phyloP scores from a whole-genome alignment of 2,113 vertebrate species.

The Regulus satrapa region DNA sequence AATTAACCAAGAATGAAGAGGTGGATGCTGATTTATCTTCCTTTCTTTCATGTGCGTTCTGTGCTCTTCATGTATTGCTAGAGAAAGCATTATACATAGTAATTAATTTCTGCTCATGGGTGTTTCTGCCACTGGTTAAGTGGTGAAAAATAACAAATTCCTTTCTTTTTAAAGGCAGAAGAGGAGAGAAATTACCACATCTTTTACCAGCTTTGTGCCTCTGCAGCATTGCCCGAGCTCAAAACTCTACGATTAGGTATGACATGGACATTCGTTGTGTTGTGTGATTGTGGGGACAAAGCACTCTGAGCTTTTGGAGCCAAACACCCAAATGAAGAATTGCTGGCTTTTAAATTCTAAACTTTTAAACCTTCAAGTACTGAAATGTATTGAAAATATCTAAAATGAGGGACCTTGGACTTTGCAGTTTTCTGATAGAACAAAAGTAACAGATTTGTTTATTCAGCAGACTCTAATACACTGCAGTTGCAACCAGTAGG shows the following conservation, averaged over 20 bases:
- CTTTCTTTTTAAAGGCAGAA: slow-evolving; percentile 85
- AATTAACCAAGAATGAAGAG: neutral
- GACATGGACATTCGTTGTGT: neutral
- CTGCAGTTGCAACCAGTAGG: neutral
- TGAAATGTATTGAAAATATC: neutral
- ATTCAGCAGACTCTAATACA: neutral
- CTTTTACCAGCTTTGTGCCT: slow-evolving; percentile 98
- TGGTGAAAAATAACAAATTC: slow-evolving; percentile 43
- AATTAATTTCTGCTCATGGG: neutral
- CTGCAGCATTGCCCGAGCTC: slow-evolving; percentile 87
- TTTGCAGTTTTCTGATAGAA: neutral
- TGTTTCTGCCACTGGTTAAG: slow-evolving; percentile 6
- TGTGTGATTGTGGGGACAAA: neutral
- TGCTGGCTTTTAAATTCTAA: neutral
- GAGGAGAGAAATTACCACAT: slow-evolving; percentile 98
- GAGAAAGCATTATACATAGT: neutral
- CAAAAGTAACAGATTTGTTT: neutral
- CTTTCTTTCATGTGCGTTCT: neutral
- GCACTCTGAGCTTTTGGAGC: neutral
- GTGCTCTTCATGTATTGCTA: neutral
- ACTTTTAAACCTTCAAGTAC: neutral
- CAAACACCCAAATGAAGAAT: neutral
- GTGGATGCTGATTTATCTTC: neutral
- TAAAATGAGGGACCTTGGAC: neutral
- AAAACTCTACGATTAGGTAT: slow-evolving; percentile 88